Base-by-base conservation (phyloP, 2,113 vertebrate genomes). In the Fregata magnificens region DNA sequence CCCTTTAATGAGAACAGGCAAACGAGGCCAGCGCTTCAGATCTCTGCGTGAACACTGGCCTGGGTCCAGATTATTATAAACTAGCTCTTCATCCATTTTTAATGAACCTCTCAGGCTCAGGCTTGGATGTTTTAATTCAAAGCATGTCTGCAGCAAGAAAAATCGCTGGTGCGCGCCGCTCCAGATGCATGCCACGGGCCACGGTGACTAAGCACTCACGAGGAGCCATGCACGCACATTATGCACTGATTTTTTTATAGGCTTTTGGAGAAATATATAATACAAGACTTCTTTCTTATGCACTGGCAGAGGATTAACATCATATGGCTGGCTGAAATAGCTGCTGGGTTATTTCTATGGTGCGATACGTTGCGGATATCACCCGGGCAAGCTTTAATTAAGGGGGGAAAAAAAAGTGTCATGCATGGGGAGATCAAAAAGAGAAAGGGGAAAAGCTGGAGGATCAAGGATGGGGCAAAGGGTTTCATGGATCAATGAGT, bases 51-150 rank as follows among this genome's bases (percentile, higher is more conserved):
- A 88, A 49, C 84, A 66, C 66, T 71, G 93, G 87, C 88, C 44
- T 0, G 3, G n/a, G 8, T 78, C 93, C 93, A 95, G 86, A 82
- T 92, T 61, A 91, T 94, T 79, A 90, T 67, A 84, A 94, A 94
- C 79, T 25, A 17, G 45, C 77, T 67, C 80, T 79, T 95, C 86
- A 94, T 95, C 95, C 86, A 77, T 92, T 87, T 93, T 92, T 96
- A 95, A 95, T 89, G 93, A 95, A 80, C 61, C 81, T 61, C 90
- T 90, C 12, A 2, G 63, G 80, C 91, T 93, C 7, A 8, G 47
- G 91, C 86, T 55, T 2, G 77, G 70, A 12, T 55, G 63, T 84
- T 93, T 86, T 83, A 29, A 96, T 91, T 93, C 93, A 36, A 52
- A 81, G 83, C 92, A 26, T 69, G 80, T 93, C 91, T 69, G 69